phyloP scores from a whole-genome alignment of 2,888 invertebrate genomes.

The Ophioninae sp. region DNA sequence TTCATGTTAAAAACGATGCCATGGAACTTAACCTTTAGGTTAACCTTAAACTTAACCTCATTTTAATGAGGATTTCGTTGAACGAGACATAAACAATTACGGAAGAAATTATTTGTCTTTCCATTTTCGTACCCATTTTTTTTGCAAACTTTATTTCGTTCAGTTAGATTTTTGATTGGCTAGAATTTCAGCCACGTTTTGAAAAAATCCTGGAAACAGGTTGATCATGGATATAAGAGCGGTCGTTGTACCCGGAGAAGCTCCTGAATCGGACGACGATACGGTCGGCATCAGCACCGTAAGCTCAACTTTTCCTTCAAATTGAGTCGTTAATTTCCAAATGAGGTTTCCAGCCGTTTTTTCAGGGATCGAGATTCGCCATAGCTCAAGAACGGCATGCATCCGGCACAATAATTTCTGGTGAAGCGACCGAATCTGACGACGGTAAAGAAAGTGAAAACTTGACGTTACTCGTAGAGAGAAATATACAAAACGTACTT shows the following conservation, averaged over 20 bases:
- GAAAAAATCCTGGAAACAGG: not conserved
- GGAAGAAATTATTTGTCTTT: no score
- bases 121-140: no score
- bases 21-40: no score
- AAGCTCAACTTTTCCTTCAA: conserved; percentile 38
- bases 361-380: conserved; percentile 73
- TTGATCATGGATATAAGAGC: conserved; percentile 77
- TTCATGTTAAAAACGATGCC: no score
- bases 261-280: conserved; percentile 79
- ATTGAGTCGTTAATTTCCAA: not conserved
- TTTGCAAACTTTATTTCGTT: no score
- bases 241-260: conserved; percentile 78
- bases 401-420: conserved; percentile 77
- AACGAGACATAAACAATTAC: no score
- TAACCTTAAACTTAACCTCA: no score
- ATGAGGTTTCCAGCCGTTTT: not conserved
- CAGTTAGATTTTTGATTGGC: no score
- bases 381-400: conserved; percentile 70
- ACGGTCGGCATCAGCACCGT: conserved; percentile 73
- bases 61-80: no score
- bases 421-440: conserved; percentile 79
- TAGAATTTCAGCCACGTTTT: no score
- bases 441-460: conserved; percentile 70
- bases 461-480: conserved; percentile 19
- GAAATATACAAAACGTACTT: conserved; percentile 16